Conservation (phyloP, 1,140 invertebrate species). For the Drosophila nigrodunni region DNA sequence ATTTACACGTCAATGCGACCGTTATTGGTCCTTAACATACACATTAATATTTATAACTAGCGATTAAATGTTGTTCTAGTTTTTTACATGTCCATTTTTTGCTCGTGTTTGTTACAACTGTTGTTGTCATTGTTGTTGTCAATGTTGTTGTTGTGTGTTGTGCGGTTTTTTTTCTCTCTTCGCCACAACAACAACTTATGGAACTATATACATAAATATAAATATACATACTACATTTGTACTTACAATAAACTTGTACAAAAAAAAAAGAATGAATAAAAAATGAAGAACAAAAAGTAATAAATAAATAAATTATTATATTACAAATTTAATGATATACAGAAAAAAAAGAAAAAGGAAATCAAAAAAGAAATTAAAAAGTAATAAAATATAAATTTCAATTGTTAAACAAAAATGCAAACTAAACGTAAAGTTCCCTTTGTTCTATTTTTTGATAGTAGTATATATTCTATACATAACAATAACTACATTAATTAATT, state of each 20-base stretch:
- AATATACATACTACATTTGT: conserved; percentile 24
- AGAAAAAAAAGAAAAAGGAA: neutral
- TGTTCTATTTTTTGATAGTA: conserved; percentile 80
- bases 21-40: conserved; percentile 34
- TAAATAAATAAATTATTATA: conserved; percentile 7
- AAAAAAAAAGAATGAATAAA: conserved; percentile 1
- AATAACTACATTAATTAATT: conserved; percentile 32
- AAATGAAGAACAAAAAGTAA: neutral
- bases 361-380: neutral
- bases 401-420: conserved; percentile 7
- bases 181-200: conserved; percentile 45
- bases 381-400: neutral
- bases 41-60: conserved; percentile 26
- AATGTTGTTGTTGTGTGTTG: conserved; percentile 20
- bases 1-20: conserved; percentile 69
- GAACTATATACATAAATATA: conserved; percentile 23
- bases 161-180: conserved; percentile 27
- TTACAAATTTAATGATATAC: conserved; percentile 14
- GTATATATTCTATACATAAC: conserved; percentile 53
- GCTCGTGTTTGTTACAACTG: conserved; percentile 44
- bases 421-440: conserved; percentile 55
- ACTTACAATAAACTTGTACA: conserved; percentile 11
- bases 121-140: conserved; percentile 34
- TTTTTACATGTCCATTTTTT: conserved; percentile 56
- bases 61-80: conserved; percentile 53